A percentile compares a stretch with the other conserved stretches of the same genome.
These are phyloP conservation scores for Cephalotes varians DNA, from an alignment of 2,888 invertebrate genomes.

Conservation along the genomic window DNA sequence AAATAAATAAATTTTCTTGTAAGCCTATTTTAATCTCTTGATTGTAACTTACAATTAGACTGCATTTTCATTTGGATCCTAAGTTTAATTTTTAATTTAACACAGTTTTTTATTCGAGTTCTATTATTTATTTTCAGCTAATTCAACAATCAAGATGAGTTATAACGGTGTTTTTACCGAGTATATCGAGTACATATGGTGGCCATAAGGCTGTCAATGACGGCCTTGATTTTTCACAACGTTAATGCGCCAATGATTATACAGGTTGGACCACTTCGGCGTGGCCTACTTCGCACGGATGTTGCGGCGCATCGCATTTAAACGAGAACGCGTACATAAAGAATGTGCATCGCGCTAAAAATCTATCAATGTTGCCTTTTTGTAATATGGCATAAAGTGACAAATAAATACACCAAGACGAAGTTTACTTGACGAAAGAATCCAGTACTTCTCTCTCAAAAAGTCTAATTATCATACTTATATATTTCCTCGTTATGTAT, in stretches of 20 bases:
- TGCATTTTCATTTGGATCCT: not conserved
- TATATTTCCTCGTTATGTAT: not conserved
- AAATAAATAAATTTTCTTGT: not conserved
- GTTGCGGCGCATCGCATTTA: not conserved
- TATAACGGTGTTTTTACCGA: constrained; percentile 30
- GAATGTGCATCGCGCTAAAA: not conserved
- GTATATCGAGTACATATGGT: constrained; percentile 30
- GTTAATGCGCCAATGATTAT: constrained; percentile 64
- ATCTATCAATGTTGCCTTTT: not conserved
- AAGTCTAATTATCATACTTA: not conserved
- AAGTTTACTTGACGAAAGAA: not conserved
- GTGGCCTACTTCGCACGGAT: constrained; percentile 54
- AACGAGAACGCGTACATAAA: constrained; percentile 43
- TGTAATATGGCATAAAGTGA: not conserved
- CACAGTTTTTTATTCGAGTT: not conserved
- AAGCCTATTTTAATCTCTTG: not conserved
- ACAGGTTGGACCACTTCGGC: constrained; percentile 57
- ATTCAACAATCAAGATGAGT: not conserved
- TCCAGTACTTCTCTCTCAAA: not conserved
- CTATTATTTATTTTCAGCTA: not conserved
- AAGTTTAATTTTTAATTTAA: constrained; percentile 1
- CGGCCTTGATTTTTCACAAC: constrained; percentile 63
- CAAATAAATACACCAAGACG: not conserved
- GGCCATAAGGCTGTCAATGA: constrained; percentile 49
- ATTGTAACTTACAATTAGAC: not conserved